phyloP scores from a whole-genome alignment of 1,140 invertebrate species.

The Mizuhopecten yessoensis region DNA sequence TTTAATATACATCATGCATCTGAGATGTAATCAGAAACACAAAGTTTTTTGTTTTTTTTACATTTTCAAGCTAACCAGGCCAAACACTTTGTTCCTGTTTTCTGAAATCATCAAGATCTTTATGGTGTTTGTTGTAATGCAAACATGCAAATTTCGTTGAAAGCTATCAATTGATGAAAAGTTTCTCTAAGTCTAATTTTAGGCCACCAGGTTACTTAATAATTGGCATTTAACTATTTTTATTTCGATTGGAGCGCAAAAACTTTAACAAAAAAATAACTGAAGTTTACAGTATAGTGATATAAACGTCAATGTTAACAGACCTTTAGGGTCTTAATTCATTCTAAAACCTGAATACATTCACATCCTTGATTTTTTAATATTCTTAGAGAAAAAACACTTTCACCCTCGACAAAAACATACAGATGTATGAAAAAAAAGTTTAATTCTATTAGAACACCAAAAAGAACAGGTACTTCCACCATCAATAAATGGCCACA shows the following conservation, averaged over 20 bases:
- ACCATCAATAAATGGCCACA: not conserved
- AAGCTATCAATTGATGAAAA: not conserved
- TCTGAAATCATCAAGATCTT: not conserved
- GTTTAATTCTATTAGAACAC: not conserved
- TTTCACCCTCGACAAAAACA: too few relatives aligned
- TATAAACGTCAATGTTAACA: not conserved
- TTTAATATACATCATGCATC: too few relatives aligned
- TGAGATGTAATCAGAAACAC: not conserved
- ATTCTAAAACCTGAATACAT: not conserved
- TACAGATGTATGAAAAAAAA: not conserved
- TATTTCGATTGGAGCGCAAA: not conserved
- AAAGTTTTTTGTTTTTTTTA: not conserved
- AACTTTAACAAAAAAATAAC: not conserved
- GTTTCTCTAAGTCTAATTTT: not conserved
- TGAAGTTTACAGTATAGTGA: not conserved
- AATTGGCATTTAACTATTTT: not conserved
- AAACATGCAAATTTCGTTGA: not conserved
- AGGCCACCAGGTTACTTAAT: not conserved
- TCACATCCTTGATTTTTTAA: not conserved
- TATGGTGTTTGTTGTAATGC: not conserved
- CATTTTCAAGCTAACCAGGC: not conserved
- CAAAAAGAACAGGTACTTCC: not conserved
- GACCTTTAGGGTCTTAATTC: not conserved
- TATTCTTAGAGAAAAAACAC: not conserved
- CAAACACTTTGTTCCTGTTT: not conserved